Conservation (phyloP, 2,113 vertebrate genomes). For the Erinaceus europaeus region DNA sequence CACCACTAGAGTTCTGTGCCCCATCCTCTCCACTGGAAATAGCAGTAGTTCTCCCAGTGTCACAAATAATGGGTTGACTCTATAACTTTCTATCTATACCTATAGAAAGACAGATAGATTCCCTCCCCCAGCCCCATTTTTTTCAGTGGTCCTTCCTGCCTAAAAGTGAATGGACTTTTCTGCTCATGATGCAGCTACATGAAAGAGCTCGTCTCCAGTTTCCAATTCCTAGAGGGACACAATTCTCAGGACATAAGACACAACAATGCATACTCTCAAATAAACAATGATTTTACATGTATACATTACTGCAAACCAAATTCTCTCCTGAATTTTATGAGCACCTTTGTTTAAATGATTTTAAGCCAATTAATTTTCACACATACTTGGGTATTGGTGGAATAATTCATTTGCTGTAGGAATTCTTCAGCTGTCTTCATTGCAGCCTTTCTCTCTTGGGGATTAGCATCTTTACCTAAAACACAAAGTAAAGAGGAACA, state of each 20-base stretch:
- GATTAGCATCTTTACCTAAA: constrained; percentile 90
- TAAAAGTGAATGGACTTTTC: not conserved
- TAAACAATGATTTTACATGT: not conserved
- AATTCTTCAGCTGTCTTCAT: constrained; percentile 94
- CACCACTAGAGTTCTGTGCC: too few relatives aligned
- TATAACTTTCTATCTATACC: too few relatives aligned
- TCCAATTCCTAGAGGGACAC: too few relatives aligned
- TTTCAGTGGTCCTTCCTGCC: too few relatives aligned
- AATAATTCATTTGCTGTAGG: constrained; percentile 91
- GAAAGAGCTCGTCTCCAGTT: not conserved
- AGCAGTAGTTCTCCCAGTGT: too few relatives aligned
- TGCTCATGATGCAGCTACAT: not conserved
- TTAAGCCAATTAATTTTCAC: not conserved
- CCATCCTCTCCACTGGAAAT: too few relatives aligned
- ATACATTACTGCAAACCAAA: not conserved
- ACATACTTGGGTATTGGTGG: constrained; percentile 88
- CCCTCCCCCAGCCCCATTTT: too few relatives aligned
- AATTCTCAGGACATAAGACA: not conserved
- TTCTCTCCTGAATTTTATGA: not conserved
- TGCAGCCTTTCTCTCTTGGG: constrained; percentile 89
- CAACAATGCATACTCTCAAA: accelerated
- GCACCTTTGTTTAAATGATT: too few relatives aligned
- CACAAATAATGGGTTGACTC: too few relatives aligned
- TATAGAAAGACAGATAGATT: too few relatives aligned
- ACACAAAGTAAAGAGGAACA: constrained; percentile 33